Evolutionary conservation across 2,888 invertebrate genomes (phyloP).

Genomic region (Perizoma affinitatum): DNA sequence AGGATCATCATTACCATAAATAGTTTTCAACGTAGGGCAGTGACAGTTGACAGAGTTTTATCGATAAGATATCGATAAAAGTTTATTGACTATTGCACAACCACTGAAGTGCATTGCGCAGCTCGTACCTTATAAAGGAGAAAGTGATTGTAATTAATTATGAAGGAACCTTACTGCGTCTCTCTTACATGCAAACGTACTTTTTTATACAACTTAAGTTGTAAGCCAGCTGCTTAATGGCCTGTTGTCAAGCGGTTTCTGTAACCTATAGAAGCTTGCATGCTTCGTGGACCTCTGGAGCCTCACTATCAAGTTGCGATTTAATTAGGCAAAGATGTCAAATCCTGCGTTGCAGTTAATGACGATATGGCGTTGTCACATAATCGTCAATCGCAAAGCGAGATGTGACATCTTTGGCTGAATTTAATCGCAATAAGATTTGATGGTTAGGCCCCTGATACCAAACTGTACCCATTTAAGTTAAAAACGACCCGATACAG

Average conservation of each 20-base stretch:
- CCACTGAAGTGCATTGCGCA: conserved; percentile 7
- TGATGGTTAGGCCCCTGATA: conserved; percentile 21
- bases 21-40: conserved; percentile 4
- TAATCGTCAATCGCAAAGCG: neutral
- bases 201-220: too few relatives aligned
- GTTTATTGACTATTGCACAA: conserved; percentile 20
- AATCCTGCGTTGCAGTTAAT: too few relatives aligned
- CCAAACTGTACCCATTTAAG: conserved; percentile 26
- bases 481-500: conserved; percentile 38
- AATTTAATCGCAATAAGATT: neutral
- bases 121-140: neutral
- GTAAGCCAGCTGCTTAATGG: too few relatives aligned
- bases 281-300: too few relatives aligned
- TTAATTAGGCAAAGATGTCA: too few relatives aligned
- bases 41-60: conserved; percentile 11
- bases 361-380: too few relatives aligned
- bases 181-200: neutral
- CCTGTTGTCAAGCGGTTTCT: too few relatives aligned
- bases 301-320: too few relatives aligned
- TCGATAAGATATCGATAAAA: conserved; percentile 24
- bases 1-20: conserved; percentile 25
- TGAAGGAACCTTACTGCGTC: conserved; percentile 1
- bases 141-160: conserved; percentile 6
- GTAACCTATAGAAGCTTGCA: too few relatives aligned
- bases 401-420: too few relatives aligned